Conservation (phyloP, 64 coral and sea anemone genomes). For the Cladopsammia gracilis region DNA sequence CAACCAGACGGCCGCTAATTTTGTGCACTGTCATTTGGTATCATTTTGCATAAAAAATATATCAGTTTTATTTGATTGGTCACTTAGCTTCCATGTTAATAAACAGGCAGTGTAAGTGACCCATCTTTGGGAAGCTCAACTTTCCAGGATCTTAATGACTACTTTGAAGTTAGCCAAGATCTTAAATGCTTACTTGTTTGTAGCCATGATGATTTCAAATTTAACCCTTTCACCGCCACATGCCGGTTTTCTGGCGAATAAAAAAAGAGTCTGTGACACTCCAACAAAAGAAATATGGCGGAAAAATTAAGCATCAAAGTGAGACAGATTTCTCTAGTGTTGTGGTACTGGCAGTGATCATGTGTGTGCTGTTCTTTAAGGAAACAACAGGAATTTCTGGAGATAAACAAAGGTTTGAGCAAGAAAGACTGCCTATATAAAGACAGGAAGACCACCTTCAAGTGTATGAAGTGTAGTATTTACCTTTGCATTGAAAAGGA, state of each 20-base stretch:
- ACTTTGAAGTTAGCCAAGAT: neutral
- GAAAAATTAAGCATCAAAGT: too few species aligned
- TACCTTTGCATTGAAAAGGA: slow-evolving; percentile 40
- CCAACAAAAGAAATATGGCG: too few species aligned
- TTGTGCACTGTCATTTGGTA: neutral
- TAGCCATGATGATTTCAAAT: neutral
- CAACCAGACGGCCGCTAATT: neutral
- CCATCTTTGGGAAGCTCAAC: slow-evolving; percentile 8
- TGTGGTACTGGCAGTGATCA: neutral
- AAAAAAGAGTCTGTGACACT: too few species aligned
- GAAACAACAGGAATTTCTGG: slow-evolving; percentile 21
- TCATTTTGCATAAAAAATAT: neutral
- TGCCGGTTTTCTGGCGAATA: too few species aligned
- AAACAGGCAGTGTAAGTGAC: neutral
- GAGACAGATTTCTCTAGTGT: neutral
- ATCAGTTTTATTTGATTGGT: slow-evolving; percentile 12
- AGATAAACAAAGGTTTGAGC: neutral
- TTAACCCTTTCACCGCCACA: neutral
- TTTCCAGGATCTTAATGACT: slow-evolving; percentile 11
- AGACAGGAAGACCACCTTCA: slow-evolving; percentile 21
- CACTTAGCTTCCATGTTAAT: neutral
- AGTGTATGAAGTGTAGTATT: slow-evolving; percentile 26
- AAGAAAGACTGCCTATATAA: slow-evolving; percentile 4
- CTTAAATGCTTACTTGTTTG: slow-evolving; percentile 1
- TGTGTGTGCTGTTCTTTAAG: neutral